Evolutionary conservation across 2,888 invertebrate genomes (phyloP).

Genomic region (Morinoia aosen): DNA sequence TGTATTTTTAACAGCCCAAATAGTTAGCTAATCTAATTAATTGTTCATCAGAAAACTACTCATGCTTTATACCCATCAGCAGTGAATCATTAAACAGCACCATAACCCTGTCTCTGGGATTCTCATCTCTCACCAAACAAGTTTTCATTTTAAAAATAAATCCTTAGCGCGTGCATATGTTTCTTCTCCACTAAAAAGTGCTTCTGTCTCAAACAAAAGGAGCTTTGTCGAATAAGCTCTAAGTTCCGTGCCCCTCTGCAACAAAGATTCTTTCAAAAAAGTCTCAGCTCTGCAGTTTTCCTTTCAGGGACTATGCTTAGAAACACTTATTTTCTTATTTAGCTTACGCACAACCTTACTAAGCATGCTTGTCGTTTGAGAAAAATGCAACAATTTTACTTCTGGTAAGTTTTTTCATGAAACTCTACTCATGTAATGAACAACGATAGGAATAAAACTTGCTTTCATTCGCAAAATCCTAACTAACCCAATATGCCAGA

Average conservation of each 20-base stretch:
- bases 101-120: background rate
- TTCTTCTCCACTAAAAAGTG: background rate
- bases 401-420: background rate
- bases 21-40: too few species aligned
- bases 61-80: too few species aligned
- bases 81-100: too few species aligned
- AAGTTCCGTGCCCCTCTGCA: background rate
- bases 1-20: too few species aligned
- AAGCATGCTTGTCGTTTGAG: background rate
- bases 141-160: background rate
- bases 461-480: background rate
- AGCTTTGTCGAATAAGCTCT: background rate
- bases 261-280: background rate
- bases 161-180: background rate
- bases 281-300: background rate
- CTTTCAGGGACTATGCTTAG: too few species aligned
- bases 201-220: background rate
- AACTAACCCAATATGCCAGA: background rate
- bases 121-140: background rate
- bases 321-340: too few species aligned
- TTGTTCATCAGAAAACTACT: too few species aligned
- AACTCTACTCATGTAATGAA: background rate
- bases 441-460: background rate
- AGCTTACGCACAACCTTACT: background rate
- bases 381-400: background rate